Evolutionary conservation across 2,888 invertebrate genomes (phyloP), one percentile per base, ranked within the genome.

Genomic region (Sarcophaga rosellei): DNA sequence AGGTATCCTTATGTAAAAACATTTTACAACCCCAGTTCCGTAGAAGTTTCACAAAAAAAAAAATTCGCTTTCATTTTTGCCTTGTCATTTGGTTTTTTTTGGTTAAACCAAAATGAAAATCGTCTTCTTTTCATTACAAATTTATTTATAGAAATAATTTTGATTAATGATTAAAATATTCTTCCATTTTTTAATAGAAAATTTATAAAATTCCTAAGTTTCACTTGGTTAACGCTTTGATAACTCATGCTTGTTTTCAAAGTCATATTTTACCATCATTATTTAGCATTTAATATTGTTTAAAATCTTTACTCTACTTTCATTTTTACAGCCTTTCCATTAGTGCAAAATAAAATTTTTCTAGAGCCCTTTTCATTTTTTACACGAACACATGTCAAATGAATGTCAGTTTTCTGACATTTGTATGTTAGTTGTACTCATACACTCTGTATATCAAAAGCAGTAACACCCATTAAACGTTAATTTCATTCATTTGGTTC

Each of bases 391-490:
- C 47, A 76, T 83, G 83, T 83, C 86, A 86, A 80, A 86, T 83
- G 73, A 83, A 81, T 86, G 86, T 86, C 86, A 86, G 21, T 21
- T 83, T 77, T 86, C 77, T 83, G 80, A 70, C 86, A 83, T 70
- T 53, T 86, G 6, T 66, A 57, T 75, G 25, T 73, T 73, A 47
- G 79, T 59, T 81, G 65, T 57, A 66, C 68, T 72, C 69, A 35
- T 80, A 21, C 25, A 65, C 57, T 57, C 20, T 21, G 2, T n/a
- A 63, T 76, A 70, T 77, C 73, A 75, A 63, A 77, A 77, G 75
- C 45, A 63, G 11, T n/a, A 77, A 35, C 72, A 70, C 81, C 76
- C 81, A 85, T 82, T 82, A 72, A 79, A 72, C 15, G 63, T 83
- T 80, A 68, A 83, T 83, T 76, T 72, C 62, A 68, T 76, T 53